Conservation (phyloP, 2,888 invertebrate species). For the Pimpla rufipes region DNA sequence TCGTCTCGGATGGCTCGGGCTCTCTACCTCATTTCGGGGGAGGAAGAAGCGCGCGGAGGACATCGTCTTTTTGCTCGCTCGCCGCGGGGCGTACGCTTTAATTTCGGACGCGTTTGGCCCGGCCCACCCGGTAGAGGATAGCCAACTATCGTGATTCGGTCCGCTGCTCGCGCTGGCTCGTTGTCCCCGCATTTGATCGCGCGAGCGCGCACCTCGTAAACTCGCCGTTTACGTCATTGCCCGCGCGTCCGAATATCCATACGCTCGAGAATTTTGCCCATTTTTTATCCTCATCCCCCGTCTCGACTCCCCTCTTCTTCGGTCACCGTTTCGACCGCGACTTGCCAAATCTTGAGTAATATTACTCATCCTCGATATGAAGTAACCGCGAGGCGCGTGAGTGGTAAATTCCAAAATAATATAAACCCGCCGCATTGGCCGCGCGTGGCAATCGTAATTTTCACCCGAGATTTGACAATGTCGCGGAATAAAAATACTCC, state of each 20-base stretch:
- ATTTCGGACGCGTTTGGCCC: slow-evolving; percentile 73
- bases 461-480: neutral
- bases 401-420: slow-evolving; percentile 45
- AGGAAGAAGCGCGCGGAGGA: slow-evolving; percentile 34
- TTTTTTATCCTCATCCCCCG: slow-evolving; percentile 29
- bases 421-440: slow-evolving; percentile 29
- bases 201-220: slow-evolving; percentile 59
- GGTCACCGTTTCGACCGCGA: slow-evolving; percentile 19
- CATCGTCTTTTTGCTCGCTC: slow-evolving; percentile 58
- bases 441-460: slow-evolving; percentile 38
- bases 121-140: slow-evolving; percentile 73
- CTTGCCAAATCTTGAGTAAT: slow-evolving; percentile 61
- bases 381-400: slow-evolving; percentile 6
- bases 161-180: slow-evolving; percentile 70
- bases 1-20: slow-evolving; percentile 39
- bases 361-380: slow-evolving; percentile 13
- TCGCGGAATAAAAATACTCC: neutral
- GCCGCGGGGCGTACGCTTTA: slow-evolving; percentile 70
- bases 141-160: slow-evolving; percentile 74
- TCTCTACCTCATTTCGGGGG: slow-evolving; percentile 45
- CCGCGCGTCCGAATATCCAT: slow-evolving; percentile 7
- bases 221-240: slow-evolving; percentile 66
- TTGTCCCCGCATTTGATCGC: slow-evolving; percentile 64
- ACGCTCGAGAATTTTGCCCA: slow-evolving; percentile 31
- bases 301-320: neutral